Evolutionary conservation across 2,797 vertebrate genomes (phyloP).

Genomic region (Siniperca undulata): DNA sequence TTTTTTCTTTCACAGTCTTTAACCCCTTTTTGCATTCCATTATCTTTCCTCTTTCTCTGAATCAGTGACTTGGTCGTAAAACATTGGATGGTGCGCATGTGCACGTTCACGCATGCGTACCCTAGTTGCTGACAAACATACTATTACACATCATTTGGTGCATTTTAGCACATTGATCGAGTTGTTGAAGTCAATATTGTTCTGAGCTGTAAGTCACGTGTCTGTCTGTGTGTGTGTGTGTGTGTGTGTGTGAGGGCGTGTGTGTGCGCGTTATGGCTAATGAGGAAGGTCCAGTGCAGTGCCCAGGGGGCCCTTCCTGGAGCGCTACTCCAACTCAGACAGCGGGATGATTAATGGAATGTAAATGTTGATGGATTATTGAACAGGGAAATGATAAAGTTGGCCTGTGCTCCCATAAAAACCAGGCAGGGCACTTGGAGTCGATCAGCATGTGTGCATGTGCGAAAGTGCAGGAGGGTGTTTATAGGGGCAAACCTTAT

Average conservation of each 20-base stretch:
- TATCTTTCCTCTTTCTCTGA: conserved; percentile 28
- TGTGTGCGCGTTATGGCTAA: conserved; percentile 49
- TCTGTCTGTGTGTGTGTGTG: not conserved
- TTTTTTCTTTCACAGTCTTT: not conserved
- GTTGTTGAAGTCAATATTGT: conserved; percentile 70
- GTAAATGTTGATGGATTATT: conserved; percentile 82
- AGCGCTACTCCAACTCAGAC: conserved; percentile 69
- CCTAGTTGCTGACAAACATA: conserved; percentile 54
- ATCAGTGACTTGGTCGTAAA: conserved; percentile 49
- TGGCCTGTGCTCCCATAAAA: conserved; percentile 60
- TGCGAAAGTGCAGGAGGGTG: conserved; percentile 4
- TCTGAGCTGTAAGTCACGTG: conserved; percentile 68
- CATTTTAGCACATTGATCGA: conserved; percentile 71
- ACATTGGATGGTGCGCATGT: not conserved
- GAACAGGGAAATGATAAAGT: conserved; percentile 79
- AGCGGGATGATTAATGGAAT: conserved; percentile 78
- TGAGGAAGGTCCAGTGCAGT: conserved; percentile 63
- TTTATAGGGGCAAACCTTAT: conserved; percentile 61
- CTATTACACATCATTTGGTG: conserved; percentile 60
- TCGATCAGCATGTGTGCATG: conserved; percentile 21
- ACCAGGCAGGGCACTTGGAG: conserved; percentile 49
- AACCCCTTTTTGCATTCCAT: conserved; percentile 12
- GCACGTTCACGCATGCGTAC: not conserved
- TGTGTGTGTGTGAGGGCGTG: conserved; percentile 7
- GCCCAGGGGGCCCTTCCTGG: conserved; percentile 65